A percentile compares a stretch with the other conserved stretches of the same genome.
These are phyloP conservation scores for Marronus borbonicus DNA, from an alignment of 2,888 invertebrate species.

Conservation along the genomic window DNA sequence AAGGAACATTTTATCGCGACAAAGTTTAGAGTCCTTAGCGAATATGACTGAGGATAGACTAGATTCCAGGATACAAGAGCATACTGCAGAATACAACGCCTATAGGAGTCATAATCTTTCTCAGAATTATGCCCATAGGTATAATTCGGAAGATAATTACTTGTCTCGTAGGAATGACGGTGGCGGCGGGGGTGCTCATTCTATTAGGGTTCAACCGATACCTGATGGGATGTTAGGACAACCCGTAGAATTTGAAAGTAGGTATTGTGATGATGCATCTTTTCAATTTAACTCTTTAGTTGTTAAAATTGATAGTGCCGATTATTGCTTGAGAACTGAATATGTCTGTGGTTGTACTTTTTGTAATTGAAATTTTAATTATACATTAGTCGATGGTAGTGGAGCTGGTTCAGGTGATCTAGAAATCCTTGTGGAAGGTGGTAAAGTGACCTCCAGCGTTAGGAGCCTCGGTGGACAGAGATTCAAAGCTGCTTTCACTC, in stretches of 20 bases:
- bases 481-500: constrained; percentile 94
- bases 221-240: constrained; percentile 91
- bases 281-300: too few species aligned
- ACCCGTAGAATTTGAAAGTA: constrained; percentile 97
- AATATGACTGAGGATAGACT: constrained; percentile 78
- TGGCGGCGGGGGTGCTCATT: constrained; percentile 85
- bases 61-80: constrained; percentile 64
- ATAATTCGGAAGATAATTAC: constrained; percentile 59
- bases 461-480: constrained; percentile 90
- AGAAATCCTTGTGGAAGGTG: constrained; percentile 95
- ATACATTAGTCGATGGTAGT: constrained; percentile 88
- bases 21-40: constrained; percentile 80
- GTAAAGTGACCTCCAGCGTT: constrained; percentile 95
- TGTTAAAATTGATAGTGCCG: too few species aligned
- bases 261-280: constrained; percentile 63
- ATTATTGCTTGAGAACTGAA: background rate
- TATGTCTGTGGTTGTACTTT: background rate
- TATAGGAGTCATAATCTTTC: constrained; percentile 60
- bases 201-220: constrained; percentile 89
- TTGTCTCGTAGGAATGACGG: constrained; percentile 58
- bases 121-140: constrained; percentile 65
- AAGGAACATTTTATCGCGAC: constrained; percentile 80
- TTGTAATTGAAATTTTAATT: background rate
- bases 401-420: constrained; percentile 97
- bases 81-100: constrained; percentile 37